Percentiles rank a stretch among this genome's conserved stretches.
These are phyloP conservation scores for Octopus sinensis DNA, from an alignment of 1,140 invertebrate species.

Conservation along the genomic window DNA sequence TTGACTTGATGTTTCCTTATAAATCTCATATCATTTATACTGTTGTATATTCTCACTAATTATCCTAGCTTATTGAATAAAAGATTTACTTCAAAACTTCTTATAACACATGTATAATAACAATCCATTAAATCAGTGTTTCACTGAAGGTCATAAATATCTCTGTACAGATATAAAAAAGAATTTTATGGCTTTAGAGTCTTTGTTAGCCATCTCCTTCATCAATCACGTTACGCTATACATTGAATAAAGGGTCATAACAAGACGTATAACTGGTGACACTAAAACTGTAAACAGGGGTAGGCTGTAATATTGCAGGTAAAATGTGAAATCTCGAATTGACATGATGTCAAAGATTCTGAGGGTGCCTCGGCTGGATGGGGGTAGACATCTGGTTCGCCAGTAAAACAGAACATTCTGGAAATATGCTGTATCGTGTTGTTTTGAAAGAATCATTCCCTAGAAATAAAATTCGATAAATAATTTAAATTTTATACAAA, in stretches of 20 bases:
- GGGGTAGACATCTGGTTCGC: slow-evolving; percentile 38
- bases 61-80: too few species aligned
- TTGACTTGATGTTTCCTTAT: too few species aligned
- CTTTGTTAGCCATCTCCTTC: too few species aligned
- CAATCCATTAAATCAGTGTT: too few species aligned
- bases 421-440: slow-evolving; percentile 33
- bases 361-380: slow-evolving; percentile 36
- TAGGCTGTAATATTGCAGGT: slow-evolving; percentile 51
- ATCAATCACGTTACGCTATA: slow-evolving; percentile 20
- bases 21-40: too few species aligned
- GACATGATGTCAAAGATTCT: slow-evolving; percentile 41
- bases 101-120: too few species aligned
- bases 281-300: slow-evolving; percentile 45
- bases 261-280: slow-evolving; percentile 43
- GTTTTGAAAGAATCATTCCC: slow-evolving; percentile 39
- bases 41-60: too few species aligned
- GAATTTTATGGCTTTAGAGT: too few species aligned
- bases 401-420: slow-evolving; percentile 41
- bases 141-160: too few species aligned
- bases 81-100: too few species aligned
- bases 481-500: slow-evolving; percentile 4
- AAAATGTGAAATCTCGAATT: slow-evolving; percentile 40
- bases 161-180: too few species aligned
- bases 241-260: slow-evolving; percentile 37
- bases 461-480: slow-evolving; percentile 25